A percentile compares a stretch with the other conserved stretches of the same genome.
Evolutionary conservation across 2,888 invertebrate genomes (phyloP).

Genomic region (Pristionchus entomophagus): DNA sequence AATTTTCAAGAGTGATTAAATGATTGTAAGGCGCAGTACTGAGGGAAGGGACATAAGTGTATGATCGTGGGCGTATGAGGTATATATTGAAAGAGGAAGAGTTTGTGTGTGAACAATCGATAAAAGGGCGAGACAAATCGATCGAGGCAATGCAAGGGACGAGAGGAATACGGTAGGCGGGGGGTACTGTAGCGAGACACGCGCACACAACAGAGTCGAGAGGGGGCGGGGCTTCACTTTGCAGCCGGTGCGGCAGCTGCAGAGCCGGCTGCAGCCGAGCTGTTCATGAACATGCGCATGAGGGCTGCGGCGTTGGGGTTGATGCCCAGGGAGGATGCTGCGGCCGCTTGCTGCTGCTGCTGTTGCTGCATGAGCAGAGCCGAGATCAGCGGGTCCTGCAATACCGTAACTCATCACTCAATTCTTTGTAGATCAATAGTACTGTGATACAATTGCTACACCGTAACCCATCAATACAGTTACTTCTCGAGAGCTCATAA

Average conservation of each 20-base stretch:
- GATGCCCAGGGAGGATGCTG: neutral
- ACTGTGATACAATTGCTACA: neutral
- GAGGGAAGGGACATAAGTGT: conserved; percentile 15
- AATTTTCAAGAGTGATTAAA: neutral
- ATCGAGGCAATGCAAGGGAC: conserved; percentile 3
- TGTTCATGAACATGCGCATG: conserved; percentile 12
- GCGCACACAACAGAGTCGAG: neutral
- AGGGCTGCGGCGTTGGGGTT: neutral
- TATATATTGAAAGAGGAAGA: neutral
- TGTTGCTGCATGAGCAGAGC: conserved; percentile 20
- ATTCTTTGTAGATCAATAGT: neutral
- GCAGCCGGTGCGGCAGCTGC: neutral
- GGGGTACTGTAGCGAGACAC: neutral
- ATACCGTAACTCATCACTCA: neutral
- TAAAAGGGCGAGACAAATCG: neutral
- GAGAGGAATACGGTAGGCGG: neutral
- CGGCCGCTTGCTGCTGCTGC: neutral
- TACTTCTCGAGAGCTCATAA: neutral
- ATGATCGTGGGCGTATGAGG: neutral
- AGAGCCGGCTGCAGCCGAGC: neutral
- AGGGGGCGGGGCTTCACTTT: conserved; percentile 25
- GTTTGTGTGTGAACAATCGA: neutral
- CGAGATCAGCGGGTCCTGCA: conserved; percentile 25
- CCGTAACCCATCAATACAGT: neutral
- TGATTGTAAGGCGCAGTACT: conserved; percentile 22